Evolutionary conservation across 2,797 vertebrate genomes (phyloP).

Genomic region (Notamacropus eugenii): DNA sequence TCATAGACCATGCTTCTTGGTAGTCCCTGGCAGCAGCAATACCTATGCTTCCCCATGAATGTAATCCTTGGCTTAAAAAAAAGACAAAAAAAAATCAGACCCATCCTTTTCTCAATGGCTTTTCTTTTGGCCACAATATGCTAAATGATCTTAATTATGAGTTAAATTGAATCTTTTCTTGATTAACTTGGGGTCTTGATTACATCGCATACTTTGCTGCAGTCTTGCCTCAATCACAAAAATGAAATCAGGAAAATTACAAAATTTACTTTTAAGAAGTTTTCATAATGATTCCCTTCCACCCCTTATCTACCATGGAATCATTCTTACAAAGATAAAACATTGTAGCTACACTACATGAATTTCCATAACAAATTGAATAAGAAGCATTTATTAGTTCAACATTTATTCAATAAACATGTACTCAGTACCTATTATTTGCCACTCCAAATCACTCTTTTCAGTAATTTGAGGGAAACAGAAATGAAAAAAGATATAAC

Average conservation of each 20-base stretch:
- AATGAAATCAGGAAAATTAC: slow-evolving; percentile 46
- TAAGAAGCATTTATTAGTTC: not conserved
- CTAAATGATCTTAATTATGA: slow-evolving; percentile 42
- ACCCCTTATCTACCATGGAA: not conserved
- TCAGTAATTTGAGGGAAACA: not conserved
- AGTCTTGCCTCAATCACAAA: slow-evolving; percentile 40
- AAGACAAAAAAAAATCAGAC: not conserved
- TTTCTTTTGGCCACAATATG: not conserved
- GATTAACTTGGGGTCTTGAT: slow-evolving; percentile 37
- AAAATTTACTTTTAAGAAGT: slow-evolving; percentile 57
- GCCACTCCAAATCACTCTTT: slow-evolving; percentile 7
- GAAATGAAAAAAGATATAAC: slow-evolving; percentile 22
- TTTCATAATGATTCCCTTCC: slow-evolving; percentile 19
- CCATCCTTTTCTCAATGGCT: not conserved
- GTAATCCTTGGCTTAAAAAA: not conserved
- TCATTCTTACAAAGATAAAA: slow-evolving; percentile 50
- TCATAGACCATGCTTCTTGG: slow-evolving; percentile 3
- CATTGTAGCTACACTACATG: slow-evolving; percentile 48
- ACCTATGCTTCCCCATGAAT: not conserved
- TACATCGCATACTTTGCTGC: slow-evolving; percentile 7
- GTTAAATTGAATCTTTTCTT: slow-evolving; percentile 34
- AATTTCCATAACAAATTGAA: slow-evolving; percentile 17
- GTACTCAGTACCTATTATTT: not conserved
- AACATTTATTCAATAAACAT: slow-evolving; percentile 47
- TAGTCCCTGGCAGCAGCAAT: not conserved